Base-by-base conservation (phyloP, 2,797 vertebrate species). In the Anguilla marmorata region DNA sequence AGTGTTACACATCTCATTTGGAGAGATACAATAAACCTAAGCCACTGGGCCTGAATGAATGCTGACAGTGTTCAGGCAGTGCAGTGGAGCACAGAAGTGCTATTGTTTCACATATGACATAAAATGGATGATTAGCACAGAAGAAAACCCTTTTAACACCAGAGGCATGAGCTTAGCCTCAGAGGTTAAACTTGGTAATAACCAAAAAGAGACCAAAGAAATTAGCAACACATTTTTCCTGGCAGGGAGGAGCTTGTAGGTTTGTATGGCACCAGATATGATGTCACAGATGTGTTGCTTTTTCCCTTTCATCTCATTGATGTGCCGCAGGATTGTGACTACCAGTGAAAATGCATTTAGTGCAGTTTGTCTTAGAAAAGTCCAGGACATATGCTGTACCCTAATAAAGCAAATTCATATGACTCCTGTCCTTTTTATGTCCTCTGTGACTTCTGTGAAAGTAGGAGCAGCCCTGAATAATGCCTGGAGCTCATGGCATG, bases 311-410 rank as follows among this genome's bases (percentile, higher is more conserved):
- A 82, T 82, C 79, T 50, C 19, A n/a, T 50, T 50, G 16, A 82
- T 50, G 21, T 16, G 45, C 45, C 6, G 79, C 33, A 19, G 45
- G 79, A 2, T 82, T 24, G 33, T 50, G 50, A 50, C 79, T 48
- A 9, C 79, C 24, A 6, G 79, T 21, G 45, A 82, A 82, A 82
- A 82, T 82, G 79, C 79, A 82, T 82, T 82, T 82, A 50, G 79
- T n/a, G 4, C 19, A 3, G 6, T 50, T 82, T 50, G 79, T 50
- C 41, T 37, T 21, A 11, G 79, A 82, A 12, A 50, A n/a, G 24
- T 82, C 45, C 45, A n/a, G 45, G 21, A 82, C 45, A 82, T 21
- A 50, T 21, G 19, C 41, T 2, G 45, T 24, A n/a, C 21, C 79
- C 41, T 11, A 50, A 79, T 19, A 9, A 50, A 1, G 19, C 41